Conservation (phyloP, 1,140 invertebrate genomes). For the Hetaerina americana region DNA sequence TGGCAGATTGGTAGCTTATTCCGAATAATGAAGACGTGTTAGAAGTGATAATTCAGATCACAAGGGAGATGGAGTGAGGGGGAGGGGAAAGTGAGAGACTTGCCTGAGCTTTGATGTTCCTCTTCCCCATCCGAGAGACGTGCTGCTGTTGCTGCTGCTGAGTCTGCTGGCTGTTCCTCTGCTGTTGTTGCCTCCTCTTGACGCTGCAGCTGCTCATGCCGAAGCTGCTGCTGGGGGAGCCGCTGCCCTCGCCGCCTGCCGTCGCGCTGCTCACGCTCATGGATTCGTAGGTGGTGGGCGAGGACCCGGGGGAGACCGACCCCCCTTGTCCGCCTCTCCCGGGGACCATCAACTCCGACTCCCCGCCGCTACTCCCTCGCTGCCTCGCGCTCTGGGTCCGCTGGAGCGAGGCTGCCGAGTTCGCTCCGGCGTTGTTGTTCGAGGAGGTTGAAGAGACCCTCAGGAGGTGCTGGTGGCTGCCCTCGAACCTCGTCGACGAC, state of each 20-base stretch:
- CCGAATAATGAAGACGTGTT: too few relatives aligned
- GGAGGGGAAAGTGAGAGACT: too few relatives aligned
- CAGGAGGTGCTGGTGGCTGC: conserved; percentile 22
- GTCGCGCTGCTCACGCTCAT: conserved; percentile 2
- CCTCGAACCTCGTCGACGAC: conserved; percentile 16
- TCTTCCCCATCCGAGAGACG: conserved; percentile 60
- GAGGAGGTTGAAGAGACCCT: background rate
- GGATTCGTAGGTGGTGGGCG: background rate
- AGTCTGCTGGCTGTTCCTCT: background rate
- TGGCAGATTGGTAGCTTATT: too few relatives aligned
- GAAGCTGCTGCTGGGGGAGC: background rate
- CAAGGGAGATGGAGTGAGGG: too few relatives aligned
- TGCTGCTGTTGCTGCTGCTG: conserved; percentile 20
- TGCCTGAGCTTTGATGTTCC: conserved; percentile 67
- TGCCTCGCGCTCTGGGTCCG: background rate
- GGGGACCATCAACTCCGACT: background rate
- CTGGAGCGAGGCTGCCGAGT: background rate
- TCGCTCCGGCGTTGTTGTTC: background rate
- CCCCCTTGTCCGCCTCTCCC: background rate
- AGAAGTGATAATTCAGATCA: too few relatives aligned
- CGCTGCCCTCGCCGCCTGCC: background rate
- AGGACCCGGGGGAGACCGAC: background rate
- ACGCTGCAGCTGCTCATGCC: background rate
- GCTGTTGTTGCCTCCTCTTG: background rate
- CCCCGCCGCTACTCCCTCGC: background rate